phyloP scores from a whole-genome alignment of 2,113 vertebrate species.

The Cryptomyrus ogoouensis region DNA sequence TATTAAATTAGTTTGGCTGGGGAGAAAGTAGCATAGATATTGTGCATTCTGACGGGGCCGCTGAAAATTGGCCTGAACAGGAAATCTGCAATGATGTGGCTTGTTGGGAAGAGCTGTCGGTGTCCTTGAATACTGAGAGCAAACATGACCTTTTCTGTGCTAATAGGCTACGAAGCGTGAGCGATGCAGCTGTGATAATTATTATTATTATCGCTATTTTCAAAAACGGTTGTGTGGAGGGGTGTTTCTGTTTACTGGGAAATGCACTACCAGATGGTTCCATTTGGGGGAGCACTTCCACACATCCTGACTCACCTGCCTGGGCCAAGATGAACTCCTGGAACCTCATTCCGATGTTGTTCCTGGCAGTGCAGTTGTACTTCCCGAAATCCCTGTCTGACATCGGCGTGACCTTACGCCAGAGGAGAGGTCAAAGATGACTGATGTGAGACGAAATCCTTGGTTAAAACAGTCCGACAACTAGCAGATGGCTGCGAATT shows the following conservation, averaged over 20 bases:
- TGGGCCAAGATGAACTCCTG: conserved; percentile 90
- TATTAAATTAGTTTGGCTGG: conserved; percentile 47
- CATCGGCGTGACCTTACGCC: conserved; percentile 80
- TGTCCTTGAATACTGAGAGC: neutral
- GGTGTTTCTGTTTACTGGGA: neutral
- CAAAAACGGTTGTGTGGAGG: neutral
- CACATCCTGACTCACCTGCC: conserved; percentile 73
- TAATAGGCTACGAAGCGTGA: neutral
- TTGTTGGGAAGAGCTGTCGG: neutral
- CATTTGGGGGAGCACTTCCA: neutral
- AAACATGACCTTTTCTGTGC: neutral
- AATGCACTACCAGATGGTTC: neutral
- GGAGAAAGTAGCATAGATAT: neutral
- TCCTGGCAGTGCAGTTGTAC: conserved; percentile 93
- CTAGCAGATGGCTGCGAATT: neutral
- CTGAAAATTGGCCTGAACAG: neutral
- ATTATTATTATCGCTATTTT: neutral
- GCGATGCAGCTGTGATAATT: neutral
- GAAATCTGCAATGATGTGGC: neutral
- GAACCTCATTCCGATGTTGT: conserved; percentile 84
- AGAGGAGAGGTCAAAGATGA: neutral
- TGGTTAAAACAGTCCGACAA: neutral
- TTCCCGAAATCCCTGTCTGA: conserved; percentile 90
- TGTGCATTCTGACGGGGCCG: neutral
- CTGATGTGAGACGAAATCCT: neutral